These are phyloP conservation scores for Rhinichthys osculus DNA, from an alignment of 2,797 vertebrate species.

Conservation along the genomic window DNA sequence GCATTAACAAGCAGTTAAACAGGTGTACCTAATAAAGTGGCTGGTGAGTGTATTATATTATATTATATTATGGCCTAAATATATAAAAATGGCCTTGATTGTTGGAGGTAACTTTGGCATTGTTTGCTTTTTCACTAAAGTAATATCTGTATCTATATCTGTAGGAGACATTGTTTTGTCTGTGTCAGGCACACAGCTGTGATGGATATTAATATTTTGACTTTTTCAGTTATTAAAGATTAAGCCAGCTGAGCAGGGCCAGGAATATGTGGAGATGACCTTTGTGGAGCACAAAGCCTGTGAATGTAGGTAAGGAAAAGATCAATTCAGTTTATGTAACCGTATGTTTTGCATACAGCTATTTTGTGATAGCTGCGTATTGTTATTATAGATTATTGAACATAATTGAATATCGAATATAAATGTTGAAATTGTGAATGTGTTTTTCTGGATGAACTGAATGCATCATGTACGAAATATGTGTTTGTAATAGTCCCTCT, in stretches of 20 bases:
- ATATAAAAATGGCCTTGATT: neutral
- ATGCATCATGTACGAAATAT: neutral
- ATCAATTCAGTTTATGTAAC: constrained; percentile 50
- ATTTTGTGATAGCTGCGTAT: neutral
- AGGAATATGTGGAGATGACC: constrained; percentile 88
- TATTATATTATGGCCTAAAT: neutral
- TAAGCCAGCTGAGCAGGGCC: constrained; percentile 78
- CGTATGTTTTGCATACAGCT: neutral
- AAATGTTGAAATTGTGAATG: neutral
- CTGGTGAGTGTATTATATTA: neutral
- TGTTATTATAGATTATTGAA: neutral
- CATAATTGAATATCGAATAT: constrained; percentile 30
- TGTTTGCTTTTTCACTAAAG: neutral
- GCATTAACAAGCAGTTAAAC: rapidly evolving
- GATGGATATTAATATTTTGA: constrained; percentile 41
- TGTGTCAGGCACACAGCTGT: neutral
- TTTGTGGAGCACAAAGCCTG: constrained; percentile 92
- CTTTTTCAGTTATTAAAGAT: constrained; percentile 88
- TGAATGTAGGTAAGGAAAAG: constrained; percentile 91
- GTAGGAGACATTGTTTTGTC: neutral
- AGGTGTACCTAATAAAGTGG: neutral
- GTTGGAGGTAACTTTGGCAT: neutral
- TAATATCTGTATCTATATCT: neutral
- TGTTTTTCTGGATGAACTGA: constrained; percentile 10
- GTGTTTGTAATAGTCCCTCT: neutral